Percentiles rank a stretch among this genome's conserved stretches.
phyloP scores from a whole-genome alignment of 2,888 invertebrate genomes.

The Rhagium mordax region DNA sequence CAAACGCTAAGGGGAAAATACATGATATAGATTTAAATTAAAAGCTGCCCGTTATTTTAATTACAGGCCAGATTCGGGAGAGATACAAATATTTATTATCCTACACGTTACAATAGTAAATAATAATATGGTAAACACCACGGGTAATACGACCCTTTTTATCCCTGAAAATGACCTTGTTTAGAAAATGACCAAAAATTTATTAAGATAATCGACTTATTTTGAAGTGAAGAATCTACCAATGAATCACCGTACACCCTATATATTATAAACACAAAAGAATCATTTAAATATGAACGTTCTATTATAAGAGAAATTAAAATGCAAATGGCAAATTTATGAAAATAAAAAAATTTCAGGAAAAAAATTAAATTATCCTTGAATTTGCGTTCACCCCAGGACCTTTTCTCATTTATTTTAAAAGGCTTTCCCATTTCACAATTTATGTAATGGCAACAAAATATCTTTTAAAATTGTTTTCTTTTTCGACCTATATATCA shows the following conservation, averaged over 20 bases:
- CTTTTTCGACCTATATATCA: constrained; percentile 20
- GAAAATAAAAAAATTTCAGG: constrained; percentile 23
- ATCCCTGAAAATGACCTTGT: too few relatives aligned
- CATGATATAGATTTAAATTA: not conserved
- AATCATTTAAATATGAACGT: constrained; percentile 1
- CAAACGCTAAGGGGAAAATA: constrained; percentile 6
- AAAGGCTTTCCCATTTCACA: constrained; percentile 43
- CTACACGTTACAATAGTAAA: too few relatives aligned
- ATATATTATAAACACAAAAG: not conserved
- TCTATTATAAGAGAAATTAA: constrained; percentile 18
- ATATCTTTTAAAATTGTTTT: constrained; percentile 36
- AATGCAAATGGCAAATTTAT: constrained; percentile 27
- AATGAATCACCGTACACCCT: too few relatives aligned
- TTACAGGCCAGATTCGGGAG: not conserved
- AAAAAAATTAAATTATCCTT: constrained; percentile 44
- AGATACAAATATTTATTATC: too few relatives aligned
- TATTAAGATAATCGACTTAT: too few relatives aligned
- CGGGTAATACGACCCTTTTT: too few relatives aligned
- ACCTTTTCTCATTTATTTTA: constrained; percentile 48
- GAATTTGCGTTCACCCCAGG: constrained; percentile 47
- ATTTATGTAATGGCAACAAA: constrained; percentile 45
- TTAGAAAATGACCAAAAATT: too few relatives aligned
- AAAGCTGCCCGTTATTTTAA: not conserved
- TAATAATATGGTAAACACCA: too few relatives aligned
- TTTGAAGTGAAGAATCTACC: too few relatives aligned